phyloP scores from a whole-genome alignment of 2,797 vertebrate species.

The Coracias cyanogaster region DNA sequence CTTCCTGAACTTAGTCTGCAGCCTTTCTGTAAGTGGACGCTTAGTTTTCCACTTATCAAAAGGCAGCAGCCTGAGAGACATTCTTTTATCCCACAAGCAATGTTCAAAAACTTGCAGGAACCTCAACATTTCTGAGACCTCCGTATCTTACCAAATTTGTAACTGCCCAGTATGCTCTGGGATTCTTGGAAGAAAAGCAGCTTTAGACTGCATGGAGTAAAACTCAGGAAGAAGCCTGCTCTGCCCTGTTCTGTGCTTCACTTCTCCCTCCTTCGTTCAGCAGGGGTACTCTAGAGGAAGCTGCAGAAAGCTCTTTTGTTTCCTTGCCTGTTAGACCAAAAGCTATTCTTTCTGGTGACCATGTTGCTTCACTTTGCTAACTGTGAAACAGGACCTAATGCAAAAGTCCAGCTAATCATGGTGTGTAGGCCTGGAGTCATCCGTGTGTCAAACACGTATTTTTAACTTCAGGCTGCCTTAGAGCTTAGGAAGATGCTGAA shows the following conservation, averaged over 20 bases:
- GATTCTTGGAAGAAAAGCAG: neutral
- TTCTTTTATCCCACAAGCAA: neutral
- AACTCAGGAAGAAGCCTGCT: neutral
- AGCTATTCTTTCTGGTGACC: neutral
- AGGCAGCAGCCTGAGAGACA: neutral
- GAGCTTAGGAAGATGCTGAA: neutral
- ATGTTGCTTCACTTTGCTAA: neutral
- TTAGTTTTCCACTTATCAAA: neutral
- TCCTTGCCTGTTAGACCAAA: neutral
- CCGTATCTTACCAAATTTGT: neutral
- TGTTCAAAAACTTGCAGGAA: neutral
- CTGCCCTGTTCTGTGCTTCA: neutral
- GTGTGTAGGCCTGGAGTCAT: neutral
- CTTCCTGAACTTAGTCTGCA: neutral
- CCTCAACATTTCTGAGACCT: neutral
- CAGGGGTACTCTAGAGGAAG: neutral
- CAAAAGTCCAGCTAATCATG: neutral
- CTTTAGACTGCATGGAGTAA: neutral
- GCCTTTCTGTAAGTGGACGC: neutral
- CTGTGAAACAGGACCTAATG: neutral
- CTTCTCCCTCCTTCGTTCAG: neutral
- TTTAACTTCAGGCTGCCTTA: neutral
- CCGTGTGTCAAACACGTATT: fast-evolving
- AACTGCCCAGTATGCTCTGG: neutral
- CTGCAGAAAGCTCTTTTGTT: neutral